Base-by-base conservation (phyloP, 2,797 vertebrate species). In the Linurgus olivaceus region DNA sequence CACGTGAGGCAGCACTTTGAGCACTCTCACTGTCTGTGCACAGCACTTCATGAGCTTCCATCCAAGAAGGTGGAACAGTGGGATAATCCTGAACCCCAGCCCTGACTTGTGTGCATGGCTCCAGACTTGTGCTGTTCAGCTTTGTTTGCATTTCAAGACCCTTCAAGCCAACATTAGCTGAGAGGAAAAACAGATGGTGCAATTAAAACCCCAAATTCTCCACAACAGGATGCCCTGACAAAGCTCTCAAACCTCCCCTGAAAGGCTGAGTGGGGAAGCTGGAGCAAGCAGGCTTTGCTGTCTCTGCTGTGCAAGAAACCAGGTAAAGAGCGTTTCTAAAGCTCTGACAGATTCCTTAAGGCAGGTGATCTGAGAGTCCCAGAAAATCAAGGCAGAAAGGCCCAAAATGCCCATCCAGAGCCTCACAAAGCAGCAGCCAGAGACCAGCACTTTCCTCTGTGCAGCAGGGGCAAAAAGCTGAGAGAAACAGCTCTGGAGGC, bases 101-200 rank as follows among this genome's bases (percentile, higher is more conserved):
- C 33, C 25, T 86, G 24, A 8, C 24, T 90, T 5, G 2, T 19
- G 23, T 37, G 13, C 44, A 7, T 12, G 18, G 44, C 48, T 90
- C 77, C 63, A 66, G 44, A 70, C 66, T 75, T 24, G 20, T 48
- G 40, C 5, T 13, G 31, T 33, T 82, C 68, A 68, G 51, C 52
- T 54, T 50, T 63, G 59, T 85, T 87, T 92, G 84, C 40, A 20
- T 85, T 74, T 85, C 42, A 50, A 87, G 71, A 89, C 84, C 48
- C 61, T 92, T 85, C 78, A 45, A 81, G 42, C 38, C 90, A 94
- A 94, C 61, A 71, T 85, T 26, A 89, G 75, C 67, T 73, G 65
- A 55, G 67, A 93, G 29, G 37, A 14, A 77, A 93, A 92, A 55
- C 81, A 94, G 72, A 73, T 85, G 72, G 67, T 62, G 48, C 29